phyloP scores from a whole-genome alignment of 2,113 vertebrate species.

The Gymnocephalus cernua region DNA sequence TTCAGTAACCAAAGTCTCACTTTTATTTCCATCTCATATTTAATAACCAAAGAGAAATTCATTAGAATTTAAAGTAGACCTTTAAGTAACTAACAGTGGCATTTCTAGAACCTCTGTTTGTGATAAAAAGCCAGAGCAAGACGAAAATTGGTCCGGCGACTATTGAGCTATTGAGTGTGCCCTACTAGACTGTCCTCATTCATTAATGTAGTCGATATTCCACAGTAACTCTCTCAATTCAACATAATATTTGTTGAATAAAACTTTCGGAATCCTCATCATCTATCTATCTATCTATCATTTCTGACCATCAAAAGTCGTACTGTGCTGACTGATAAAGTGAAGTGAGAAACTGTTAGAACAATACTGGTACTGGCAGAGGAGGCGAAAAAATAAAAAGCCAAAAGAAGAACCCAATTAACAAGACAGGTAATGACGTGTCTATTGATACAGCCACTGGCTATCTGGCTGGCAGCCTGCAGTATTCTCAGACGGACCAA shows the following conservation, averaged over 20 bases:
- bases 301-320: neutral
- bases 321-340: neutral
- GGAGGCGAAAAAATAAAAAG: neutral
- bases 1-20: neutral
- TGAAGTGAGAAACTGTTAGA: slow-evolving; percentile 11
- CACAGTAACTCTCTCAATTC: slow-evolving; percentile 12
- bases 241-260: neutral
- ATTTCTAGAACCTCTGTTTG: neutral
- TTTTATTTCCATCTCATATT: neutral
- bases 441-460: slow-evolving; percentile 52
- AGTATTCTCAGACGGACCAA: slow-evolving; percentile 31
- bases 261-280: neutral
- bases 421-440: slow-evolving; percentile 33
- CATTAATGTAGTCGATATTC: neutral
- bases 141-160: neutral
- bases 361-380: neutral
- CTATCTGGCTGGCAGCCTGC: slow-evolving; percentile 43
- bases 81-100: neutral
- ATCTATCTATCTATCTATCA: neutral
- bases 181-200: neutral
- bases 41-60: neutral
- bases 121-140: neutral
- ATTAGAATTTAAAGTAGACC: neutral
- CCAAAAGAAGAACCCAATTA: slow-evolving; percentile 4
- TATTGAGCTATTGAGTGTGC: neutral